A percentile compares a stretch with the other conserved stretches of the same genome.
Conservation (phyloP, 2,797 vertebrate genomes). For the Hydrolagus colliei region DNA sequence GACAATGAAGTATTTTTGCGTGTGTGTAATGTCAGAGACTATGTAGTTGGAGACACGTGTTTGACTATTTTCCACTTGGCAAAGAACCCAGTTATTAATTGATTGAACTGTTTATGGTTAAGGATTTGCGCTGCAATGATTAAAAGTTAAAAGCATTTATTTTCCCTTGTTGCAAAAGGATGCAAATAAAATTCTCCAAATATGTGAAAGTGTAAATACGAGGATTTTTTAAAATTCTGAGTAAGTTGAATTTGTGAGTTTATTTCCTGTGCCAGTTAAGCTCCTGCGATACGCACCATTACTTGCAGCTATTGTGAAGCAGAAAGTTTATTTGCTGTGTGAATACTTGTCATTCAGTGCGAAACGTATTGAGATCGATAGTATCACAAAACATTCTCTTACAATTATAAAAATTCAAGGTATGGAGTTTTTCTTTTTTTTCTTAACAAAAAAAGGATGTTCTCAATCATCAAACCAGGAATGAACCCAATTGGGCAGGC, state of each 20-base stretch:
- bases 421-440: not conserved
- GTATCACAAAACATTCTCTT: too few relatives aligned
- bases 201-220: too few relatives aligned
- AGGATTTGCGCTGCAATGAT: not conserved
- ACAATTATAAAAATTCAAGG: constrained; percentile 4
- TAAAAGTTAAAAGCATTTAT: not conserved
- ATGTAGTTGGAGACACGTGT: not conserved
- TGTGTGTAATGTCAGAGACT: not conserved
- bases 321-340: not conserved
- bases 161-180: not conserved
- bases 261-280: constrained; percentile 2
- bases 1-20: not conserved
- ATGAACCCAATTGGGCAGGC: not conserved
- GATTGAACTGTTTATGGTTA: constrained; percentile 1
- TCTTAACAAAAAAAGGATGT: not conserved
- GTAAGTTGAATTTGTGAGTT: not conserved
- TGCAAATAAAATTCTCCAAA: not conserved
- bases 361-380: not conserved
- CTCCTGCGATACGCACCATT: not conserved
- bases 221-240: not conserved
- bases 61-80: constrained; percentile 17
- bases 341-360: not conserved
- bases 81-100: not conserved
- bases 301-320: not conserved
- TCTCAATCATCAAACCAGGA: not conserved